Evolutionary conservation across 1,140 invertebrate genomes (phyloP), one percentile per base, ranked within the genome.

Genomic region (Agrilus planipennis): DNA sequence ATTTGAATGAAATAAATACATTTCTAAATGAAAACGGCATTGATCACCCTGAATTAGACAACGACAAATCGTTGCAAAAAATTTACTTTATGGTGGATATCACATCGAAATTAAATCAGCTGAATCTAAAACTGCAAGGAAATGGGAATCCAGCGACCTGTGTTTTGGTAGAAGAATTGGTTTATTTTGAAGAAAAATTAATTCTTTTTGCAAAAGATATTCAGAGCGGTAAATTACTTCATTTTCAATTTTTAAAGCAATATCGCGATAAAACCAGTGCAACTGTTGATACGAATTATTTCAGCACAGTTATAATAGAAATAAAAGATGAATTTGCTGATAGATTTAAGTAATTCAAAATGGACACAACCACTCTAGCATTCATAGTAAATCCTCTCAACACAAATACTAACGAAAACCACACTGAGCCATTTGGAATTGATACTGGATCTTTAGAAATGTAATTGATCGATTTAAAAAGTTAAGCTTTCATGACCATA

Each of bases 21-120:
- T 56, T 55, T 44, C 43, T 55, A 23, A 39, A 39, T 47, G 45
- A 57, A 43, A 54, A 55, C 47, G 45, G 43, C 41, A 49, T 57
- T 52, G 35, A 41, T 23, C 42, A 54, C 41, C 44, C 47, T 29
- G 48, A 60, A 53, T 47, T 57, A 41, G 39, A 37, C 39, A 37
- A 57, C 39, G 47, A 58, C 39, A 45, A 51, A 42, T 56, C 50
- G 49, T 38, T 56, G 32, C 52, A 55, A 54, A 57, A 57, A 47
- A 49, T 55, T 40, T 47, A 52, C 44, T 48, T 57, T 41, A 47
- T 54, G 45, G 51, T 57, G 38, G 47, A 57, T 46, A 39, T 55
- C 39, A 54, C 49, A 47, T 21, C 39, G 36, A 34, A 55, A 46
- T 38, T 56, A 47, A 56, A 55, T 51, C 36, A 58, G 36, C 53